phyloP scores from a whole-genome alignment of 2,888 invertebrate genomes.

The Eustalomyia histrio region DNA sequence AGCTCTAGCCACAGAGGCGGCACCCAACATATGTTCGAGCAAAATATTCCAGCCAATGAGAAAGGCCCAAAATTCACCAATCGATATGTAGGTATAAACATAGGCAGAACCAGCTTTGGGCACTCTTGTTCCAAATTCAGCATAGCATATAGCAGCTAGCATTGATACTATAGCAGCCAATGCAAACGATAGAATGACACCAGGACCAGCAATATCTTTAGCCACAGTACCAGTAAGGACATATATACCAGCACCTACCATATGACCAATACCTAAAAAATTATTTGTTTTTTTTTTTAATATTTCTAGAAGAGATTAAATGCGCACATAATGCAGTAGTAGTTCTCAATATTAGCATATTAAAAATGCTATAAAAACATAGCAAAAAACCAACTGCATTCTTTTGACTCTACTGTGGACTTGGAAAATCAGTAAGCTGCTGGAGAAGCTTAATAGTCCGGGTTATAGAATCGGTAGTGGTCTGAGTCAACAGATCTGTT shows the following conservation, averaged over 20 bases:
- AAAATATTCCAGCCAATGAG: constrained; percentile 97
- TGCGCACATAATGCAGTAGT: not conserved
- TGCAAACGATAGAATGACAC: constrained; percentile 85
- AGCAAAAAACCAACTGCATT: too few relatives aligned
- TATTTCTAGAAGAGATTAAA: not conserved
- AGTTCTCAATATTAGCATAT: constrained; percentile 9
- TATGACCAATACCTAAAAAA: constrained; percentile 90
- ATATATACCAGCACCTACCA: constrained; percentile 97
- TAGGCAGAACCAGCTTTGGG: constrained; percentile 96
- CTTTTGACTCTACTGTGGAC: too few relatives aligned
- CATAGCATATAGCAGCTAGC: constrained; percentile 91
- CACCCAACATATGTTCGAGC: constrained; percentile 94
- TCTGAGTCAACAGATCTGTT: too few relatives aligned
- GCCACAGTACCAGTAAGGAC: constrained; percentile 93
- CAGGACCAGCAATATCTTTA: constrained; percentile 88
- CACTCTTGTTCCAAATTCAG: constrained; percentile 88
- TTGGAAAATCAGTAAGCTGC: too few relatives aligned
- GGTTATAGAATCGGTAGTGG: too few relatives aligned
- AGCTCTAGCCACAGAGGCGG: constrained; percentile 92
- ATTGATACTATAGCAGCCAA: constrained; percentile 91
- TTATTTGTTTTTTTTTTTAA: not conserved
- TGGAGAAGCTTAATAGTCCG: too few relatives aligned
- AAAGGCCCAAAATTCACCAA: constrained; percentile 96
- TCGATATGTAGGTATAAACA: constrained; percentile 94
- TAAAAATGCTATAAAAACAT: too few relatives aligned